Conservation (phyloP, 64 coral and sea anemone genomes). For the Hydrozoanthus tunicans region DNA sequence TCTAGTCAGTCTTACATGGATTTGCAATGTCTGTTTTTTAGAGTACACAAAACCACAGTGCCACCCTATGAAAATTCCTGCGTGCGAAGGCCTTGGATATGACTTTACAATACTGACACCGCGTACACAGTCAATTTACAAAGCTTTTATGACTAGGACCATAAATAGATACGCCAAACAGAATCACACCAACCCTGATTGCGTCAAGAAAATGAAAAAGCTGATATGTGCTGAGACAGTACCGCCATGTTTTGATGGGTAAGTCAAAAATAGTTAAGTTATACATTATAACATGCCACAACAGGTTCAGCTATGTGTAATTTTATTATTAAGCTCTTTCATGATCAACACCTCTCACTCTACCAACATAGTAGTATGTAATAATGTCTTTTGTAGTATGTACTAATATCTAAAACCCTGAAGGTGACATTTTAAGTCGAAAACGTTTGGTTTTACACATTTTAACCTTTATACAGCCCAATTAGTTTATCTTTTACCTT, state of each 20-base stretch:
- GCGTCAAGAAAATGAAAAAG: constrained; percentile 21
- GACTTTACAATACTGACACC: constrained; percentile 3
- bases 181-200: constrained; percentile 3
- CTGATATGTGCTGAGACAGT: constrained; percentile 15
- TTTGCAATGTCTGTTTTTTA: neutral
- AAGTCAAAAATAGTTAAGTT: neutral
- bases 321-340: too few relatives aligned
- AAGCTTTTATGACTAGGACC: neutral
- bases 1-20: neutral
- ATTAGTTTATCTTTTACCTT: too few relatives aligned
- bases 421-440: neutral
- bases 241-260: constrained; percentile 14
- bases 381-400: too few relatives aligned
- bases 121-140: neutral
- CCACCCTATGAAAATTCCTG: neutral
- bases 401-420: too few relatives aligned
- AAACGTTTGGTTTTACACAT: too few relatives aligned
- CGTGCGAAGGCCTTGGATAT: neutral
- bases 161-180: neutral
- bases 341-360: too few relatives aligned
- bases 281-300: too few relatives aligned
- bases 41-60: neutral
- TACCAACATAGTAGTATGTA: too few relatives aligned
- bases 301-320: too few relatives aligned
- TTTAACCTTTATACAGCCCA: too few relatives aligned